Base-by-base conservation (phyloP, 2,113 vertebrate genomes). In the Megaceryle torquata region DNA sequence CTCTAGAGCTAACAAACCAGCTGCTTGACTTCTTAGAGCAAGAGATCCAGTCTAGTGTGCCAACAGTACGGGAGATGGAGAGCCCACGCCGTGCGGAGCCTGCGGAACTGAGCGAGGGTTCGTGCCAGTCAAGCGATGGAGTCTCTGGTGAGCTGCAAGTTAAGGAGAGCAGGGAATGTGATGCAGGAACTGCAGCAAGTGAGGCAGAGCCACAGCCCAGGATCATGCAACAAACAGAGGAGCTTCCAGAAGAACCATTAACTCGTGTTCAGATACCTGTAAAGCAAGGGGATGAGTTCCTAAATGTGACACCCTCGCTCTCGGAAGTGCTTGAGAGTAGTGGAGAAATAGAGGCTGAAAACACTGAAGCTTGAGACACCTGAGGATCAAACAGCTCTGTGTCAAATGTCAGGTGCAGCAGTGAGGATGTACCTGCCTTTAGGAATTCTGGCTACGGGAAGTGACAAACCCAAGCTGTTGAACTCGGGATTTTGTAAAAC, bases 31-130 rank as follows among this genome's bases (percentile, higher is more conserved):
- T 46, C 17, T 1, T 26, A 0, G 1, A 37, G 71, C 53, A 79
- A 57, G 86, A 59, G 22, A 13, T 2, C 12, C 43, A 9, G 14
- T 6, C 8, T 6, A 6, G 5, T 1, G 3, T 15, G 37, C 10
- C n/a, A 9, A 1, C 35, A 26, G 39, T 29, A 4, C 54, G 11
- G 56, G 35, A 35, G 10, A 2, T 2, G n/a, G 67, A 54, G 39
- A 72, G 18, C 70, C 64, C 7, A 5, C 0, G 2, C 56, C 10
- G 5, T 2, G 17, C 18, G 11, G 60, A 83, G 51, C 46, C n/a
- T 9, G 31, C 1, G 1, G 71, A 71, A 2, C 26, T 3, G 5
- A 10, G n/a, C 0, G 4, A 59, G 39, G 18, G 0, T 39, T 12
- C 35, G 7, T 1, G 2, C 24, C 71, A 65, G 51, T 1, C 26